These are phyloP conservation scores for Rissa tridactyla DNA, from an alignment of 2,113 vertebrate species.

Conservation along the genomic window DNA sequence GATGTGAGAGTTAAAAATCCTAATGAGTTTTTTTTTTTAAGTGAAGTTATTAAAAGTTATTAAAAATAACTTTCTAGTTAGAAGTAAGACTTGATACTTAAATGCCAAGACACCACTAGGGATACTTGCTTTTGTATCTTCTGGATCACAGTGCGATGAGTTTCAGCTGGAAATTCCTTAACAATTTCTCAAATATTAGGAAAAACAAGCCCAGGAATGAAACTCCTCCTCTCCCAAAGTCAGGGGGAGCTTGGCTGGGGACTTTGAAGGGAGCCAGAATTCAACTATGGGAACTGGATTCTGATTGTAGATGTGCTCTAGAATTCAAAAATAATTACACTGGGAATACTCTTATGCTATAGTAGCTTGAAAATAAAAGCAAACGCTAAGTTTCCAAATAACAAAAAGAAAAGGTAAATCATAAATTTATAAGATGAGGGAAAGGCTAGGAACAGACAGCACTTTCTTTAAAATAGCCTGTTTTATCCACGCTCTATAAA, in stretches of 20 bases:
- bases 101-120: slow-evolving; percentile 9
- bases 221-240: background rate
- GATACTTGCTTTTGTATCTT: slow-evolving; percentile 11
- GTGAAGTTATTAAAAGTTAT: slow-evolving; percentile 56
- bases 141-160: background rate
- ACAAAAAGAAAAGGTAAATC: background rate
- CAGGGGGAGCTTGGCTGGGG: background rate
- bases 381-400: background rate
- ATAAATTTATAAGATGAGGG: background rate
- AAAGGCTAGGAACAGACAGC: background rate
- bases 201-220: background rate
- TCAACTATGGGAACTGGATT: background rate
- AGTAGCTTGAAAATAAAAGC: background rate
- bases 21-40: background rate
- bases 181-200: background rate
- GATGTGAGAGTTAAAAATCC: slow-evolving; percentile 44
- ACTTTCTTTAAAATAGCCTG: background rate
- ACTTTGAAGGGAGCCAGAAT: background rate
- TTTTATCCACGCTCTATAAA: background rate
- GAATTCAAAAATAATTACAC: background rate
- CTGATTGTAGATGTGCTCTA: background rate
- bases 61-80: slow-evolving; percentile 51
- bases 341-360: background rate
- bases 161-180: slow-evolving; percentile 25
- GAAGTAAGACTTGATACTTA: slow-evolving; percentile 40